Evolutionary conservation across 2,888 invertebrate species (phyloP), one percentile per base, ranked within the genome.

Genomic region (Athalia cordata): DNA sequence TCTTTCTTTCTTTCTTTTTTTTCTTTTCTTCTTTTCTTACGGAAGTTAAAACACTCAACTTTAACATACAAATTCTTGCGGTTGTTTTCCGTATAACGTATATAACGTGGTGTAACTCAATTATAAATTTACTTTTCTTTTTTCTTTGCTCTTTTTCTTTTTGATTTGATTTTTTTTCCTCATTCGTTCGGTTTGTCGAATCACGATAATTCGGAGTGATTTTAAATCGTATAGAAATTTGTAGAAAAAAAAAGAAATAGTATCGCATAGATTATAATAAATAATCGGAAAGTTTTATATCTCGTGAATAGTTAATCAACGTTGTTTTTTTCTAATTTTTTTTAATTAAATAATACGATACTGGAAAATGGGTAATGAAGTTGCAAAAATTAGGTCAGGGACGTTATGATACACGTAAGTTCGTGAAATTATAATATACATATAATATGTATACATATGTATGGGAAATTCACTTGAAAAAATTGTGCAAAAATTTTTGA

Each of bases 331-430:
- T 57, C 45, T n/a, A n/a, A 29, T 13, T 50, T 47, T 68, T 47
- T 57, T 47, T 59, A 72, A 57, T 47, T 55, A n/a, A 11, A 55
- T 55, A 55, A 45, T 72, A 59, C 59, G 57, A 47, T 72, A 29
- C 29, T 29, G 29, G 29, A 29, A 29, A 29, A 29, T 29, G 29
- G 29, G 29, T 29, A 29, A 29, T 29, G 2, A 29, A 29, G 29
- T 29, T 29, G 29, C 2, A 72, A 72, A 72, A 72, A 72, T 72
- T 72, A 15, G 72, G 72, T 72, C 72, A 72, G 72, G 72, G 72
- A 72, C 72, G 72, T 29, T 29, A 29, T 29, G 29, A n/a, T n/a
- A n/a, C 29, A 29, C 29, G 2, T 29, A 29, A 29, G 29, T 29
- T 29, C 29, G 29, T 2, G 29, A 7, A 68, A 68, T 68, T 68